Conservation (phyloP, 1,140 invertebrate genomes). For the Drosophila virilis region DNA sequence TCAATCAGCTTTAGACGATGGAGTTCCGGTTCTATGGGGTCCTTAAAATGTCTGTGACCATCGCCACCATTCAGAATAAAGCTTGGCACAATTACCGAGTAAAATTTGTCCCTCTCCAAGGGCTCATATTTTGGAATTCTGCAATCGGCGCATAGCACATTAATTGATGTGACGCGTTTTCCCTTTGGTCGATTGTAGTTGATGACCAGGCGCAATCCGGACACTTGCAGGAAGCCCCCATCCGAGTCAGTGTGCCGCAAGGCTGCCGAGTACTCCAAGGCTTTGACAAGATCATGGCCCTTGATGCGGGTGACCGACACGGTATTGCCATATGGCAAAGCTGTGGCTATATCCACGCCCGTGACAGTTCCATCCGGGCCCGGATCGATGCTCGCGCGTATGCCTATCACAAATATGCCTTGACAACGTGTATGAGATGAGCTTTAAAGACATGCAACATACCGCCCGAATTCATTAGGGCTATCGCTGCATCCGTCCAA, state of each 20-base stretch:
- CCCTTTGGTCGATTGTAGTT: slow-evolving; percentile 85
- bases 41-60: slow-evolving; percentile 50
- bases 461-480: slow-evolving; percentile 89
- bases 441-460: not conserved
- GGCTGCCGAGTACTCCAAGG: slow-evolving; percentile 86
- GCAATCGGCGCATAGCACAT: slow-evolving; percentile 85
- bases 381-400: slow-evolving; percentile 61
- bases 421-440: not conserved
- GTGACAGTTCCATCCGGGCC: slow-evolving; percentile 55
- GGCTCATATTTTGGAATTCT: slow-evolving; percentile 72
- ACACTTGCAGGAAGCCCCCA: slow-evolving; percentile 87
- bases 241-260: slow-evolving; percentile 84
- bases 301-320: slow-evolving; percentile 85
- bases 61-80: slow-evolving; percentile 74
- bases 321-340: slow-evolving; percentile 86
- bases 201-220: slow-evolving; percentile 86
- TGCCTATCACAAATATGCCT: slow-evolving; percentile 30
- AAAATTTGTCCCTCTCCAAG: slow-evolving; percentile 55
- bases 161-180: slow-evolving; percentile 84
- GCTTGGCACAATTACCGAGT: slow-evolving; percentile 85
- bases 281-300: slow-evolving; percentile 79
- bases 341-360: slow-evolving; percentile 75
- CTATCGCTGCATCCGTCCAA: slow-evolving; percentile 92
- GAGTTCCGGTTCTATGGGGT: not conserved
- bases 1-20: slow-evolving; percentile 36